Conservation (phyloP, 1,140 invertebrate species). For the Homalodisca vitripennis region DNA sequence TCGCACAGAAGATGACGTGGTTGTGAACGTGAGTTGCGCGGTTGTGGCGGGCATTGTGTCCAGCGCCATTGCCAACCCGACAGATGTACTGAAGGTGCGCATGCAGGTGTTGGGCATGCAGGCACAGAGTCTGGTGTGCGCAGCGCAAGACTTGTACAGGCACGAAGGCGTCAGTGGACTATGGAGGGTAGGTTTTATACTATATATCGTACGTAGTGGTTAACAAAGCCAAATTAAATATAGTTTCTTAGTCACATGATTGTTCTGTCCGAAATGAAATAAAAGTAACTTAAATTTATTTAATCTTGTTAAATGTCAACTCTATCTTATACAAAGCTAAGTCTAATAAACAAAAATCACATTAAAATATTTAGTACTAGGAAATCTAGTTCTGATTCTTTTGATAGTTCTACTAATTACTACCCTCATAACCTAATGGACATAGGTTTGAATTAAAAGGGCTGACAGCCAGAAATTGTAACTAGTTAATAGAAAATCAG, state of each 20-base stretch:
- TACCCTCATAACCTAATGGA: too few species aligned
- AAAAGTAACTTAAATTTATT: background rate
- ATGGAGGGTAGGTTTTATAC: conserved; percentile 69
- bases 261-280: background rate
- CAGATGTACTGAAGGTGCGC: conserved; percentile 95
- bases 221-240: too few species aligned
- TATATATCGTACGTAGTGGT: conserved; percentile 5
- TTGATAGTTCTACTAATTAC: too few species aligned
- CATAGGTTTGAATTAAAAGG: too few species aligned
- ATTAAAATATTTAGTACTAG: background rate
- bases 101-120: conserved; percentile 75
- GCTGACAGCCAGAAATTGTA: too few species aligned
- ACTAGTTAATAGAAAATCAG: too few species aligned
- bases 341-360: too few species aligned
- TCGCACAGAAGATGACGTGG: conserved; percentile 64
- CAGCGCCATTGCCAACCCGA: conserved; percentile 96
- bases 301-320: too few species aligned
- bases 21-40: conserved; percentile 83
- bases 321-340: too few species aligned
- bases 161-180: conserved; percentile 80
- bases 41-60: conserved; percentile 82
- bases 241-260: too few species aligned
- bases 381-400: too few species aligned
- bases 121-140: conserved; percentile 61
- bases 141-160: conserved; percentile 75